Base-by-base conservation (phyloP, 2,888 invertebrate species). In the Oxytorus armatus region DNA sequence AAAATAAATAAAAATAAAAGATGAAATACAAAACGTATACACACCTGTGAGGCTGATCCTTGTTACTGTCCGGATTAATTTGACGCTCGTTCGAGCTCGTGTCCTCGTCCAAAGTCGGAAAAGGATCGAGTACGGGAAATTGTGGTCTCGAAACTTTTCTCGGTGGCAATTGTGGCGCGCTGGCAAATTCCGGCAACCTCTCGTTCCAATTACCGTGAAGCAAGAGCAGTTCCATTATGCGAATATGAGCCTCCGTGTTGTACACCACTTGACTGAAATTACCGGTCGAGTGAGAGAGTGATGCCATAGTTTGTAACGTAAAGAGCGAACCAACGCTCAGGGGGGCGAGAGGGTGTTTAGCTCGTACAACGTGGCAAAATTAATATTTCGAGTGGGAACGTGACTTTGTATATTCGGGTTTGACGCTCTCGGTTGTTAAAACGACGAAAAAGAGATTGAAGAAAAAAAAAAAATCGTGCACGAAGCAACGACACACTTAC, bases 211-310 rank as follows among this genome's bases (percentile, higher is more conserved):
- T 94, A 79, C 95, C 95, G 85, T 94, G 93, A 69, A 95, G 92
- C 84, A 96, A 92, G 59, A 96, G 92, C 66, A 95, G 90, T 89
- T 96, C 96, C 88, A 96, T 94, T 80, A 96, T 94, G 82, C 95
- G 93, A 88, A 96, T 95, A 86, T 96, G 96, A 63, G 94, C 93
- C 89, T 95, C 95, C 14, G 95, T 95, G 89, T 96, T 96, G 90
- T 95, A 94, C 51, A 96, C 95, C 72, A 96, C 94, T 93, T 96
- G 95, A 86, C 95, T 96, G 92, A 21, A 29, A 93, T 73, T 63
- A 51, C 51, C 23, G 72, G 53, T 5, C 53, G 72, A 11, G 21
- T 23, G 29, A 61, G 25, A 47, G 53, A 36, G 21, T 18, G 29
- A 49, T 18, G 1, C n/a, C n/a, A 21, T 21, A 47, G 47, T 47